Percentiles rank a stretch among this genome's conserved stretches.
Evolutionary conservation across 2,113 vertebrate genomes (phyloP).

Genomic region (Ageneiosus marmoratus): DNA sequence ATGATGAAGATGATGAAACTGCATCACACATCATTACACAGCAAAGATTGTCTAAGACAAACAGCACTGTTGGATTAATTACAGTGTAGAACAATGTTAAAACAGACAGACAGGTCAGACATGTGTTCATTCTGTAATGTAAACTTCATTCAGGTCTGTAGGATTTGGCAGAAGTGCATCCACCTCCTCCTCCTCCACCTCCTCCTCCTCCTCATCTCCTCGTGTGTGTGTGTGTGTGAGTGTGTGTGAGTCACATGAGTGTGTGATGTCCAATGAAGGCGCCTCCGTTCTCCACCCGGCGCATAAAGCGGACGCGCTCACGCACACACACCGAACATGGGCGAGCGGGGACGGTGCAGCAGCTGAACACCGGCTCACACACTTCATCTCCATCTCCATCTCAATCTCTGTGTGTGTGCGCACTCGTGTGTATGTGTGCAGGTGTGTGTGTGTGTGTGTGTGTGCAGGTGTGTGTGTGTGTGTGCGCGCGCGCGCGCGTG

Average conservation of each 20-base stretch:
- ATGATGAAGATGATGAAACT: not conserved
- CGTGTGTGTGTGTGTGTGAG: not conserved
- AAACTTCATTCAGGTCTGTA: not conserved
- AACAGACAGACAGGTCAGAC: not conserved
- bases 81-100: not conserved
- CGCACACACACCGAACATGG: slow-evolving; percentile 25
- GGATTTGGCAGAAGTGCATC: not conserved
- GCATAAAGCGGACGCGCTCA: slow-evolving; percentile 21
- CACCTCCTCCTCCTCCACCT: slow-evolving; percentile 4
- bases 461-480: not conserved
- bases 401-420: not conserved
- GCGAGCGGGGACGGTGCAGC: not conserved
- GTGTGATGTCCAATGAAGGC: slow-evolving; percentile 21
- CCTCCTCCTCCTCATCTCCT: slow-evolving; percentile 9
- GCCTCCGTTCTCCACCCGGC: not conserved
- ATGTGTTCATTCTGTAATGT: not conserved
- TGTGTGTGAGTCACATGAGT: slow-evolving; percentile 25
- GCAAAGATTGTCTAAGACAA: not conserved
- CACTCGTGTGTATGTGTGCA: not conserved
- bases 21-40: not conserved
- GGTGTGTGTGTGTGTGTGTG: too few relatives aligned
- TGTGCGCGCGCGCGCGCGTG: too few relatives aligned
- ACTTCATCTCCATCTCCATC: not conserved
- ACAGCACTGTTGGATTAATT: not conserved
- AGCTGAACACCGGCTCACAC: slow-evolving; percentile 24